A percentile compares a stretch with the other conserved stretches of the same genome.
Conservation (phyloP, 1,140 invertebrate species). For the Apolygus lucorum region DNA sequence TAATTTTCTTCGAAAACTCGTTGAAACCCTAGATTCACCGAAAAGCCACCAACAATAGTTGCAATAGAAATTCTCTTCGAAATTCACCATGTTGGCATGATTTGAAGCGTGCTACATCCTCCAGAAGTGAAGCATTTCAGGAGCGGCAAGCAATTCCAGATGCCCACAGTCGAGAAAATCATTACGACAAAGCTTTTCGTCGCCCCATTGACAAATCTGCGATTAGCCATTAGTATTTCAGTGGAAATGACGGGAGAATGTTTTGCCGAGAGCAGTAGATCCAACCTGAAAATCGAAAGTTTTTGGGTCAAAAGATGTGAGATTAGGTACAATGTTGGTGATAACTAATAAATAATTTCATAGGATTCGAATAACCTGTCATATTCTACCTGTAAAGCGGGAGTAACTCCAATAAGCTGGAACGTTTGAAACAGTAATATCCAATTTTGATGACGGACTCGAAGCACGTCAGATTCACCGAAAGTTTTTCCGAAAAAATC, state of each 20-base stretch:
- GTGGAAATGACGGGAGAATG: background rate
- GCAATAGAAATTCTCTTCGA: no score
- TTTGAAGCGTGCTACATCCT: conserved; percentile 1
- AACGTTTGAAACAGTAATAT: conserved; percentile 22
- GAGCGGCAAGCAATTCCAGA: conserved; percentile 26
- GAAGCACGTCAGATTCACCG: conserved; percentile 25
- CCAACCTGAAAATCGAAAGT: background rate
- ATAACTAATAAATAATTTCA: no score
- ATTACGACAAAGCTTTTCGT: conserved; percentile 23
- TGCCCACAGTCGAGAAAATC: conserved; percentile 27
- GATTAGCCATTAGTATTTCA: background rate
- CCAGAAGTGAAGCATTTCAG: conserved; percentile 16
- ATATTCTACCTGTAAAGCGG: background rate
- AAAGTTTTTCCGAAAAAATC: conserved; percentile 24
- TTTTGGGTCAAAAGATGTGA: conserved; percentile 3
- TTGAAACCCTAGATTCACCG: no score
- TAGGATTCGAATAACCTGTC: no score
- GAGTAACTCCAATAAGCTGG: background rate
- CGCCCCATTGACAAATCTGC: background rate
- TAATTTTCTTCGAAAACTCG: no score
- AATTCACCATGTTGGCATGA: conserved; percentile 15
- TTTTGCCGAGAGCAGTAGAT: conserved; percentile 14
- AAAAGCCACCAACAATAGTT: no score
- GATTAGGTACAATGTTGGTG: background rate
- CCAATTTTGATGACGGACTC: conserved; percentile 26